A percentile compares a stretch with the other conserved stretches of the same genome.
These are phyloP conservation scores for Papilio demoleus DNA, from an alignment of 2,888 invertebrate species.

Conservation along the genomic window DNA sequence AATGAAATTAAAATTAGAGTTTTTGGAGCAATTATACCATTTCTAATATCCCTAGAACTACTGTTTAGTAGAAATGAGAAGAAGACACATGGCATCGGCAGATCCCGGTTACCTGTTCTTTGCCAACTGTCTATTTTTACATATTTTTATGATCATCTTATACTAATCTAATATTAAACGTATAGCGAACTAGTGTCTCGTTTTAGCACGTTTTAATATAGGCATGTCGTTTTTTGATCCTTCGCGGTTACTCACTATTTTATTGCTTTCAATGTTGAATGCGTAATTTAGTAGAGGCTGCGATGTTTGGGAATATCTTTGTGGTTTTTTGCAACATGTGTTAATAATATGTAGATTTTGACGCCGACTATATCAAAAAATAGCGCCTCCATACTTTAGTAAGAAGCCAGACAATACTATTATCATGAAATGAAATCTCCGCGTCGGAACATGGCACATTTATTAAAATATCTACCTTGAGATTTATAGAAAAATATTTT, in stretches of 20 bases:
- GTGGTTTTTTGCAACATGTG: constrained; percentile 23
- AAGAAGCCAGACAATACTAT: constrained; percentile 4
- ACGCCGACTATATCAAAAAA: neutral
- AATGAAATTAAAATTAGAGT: neutral
- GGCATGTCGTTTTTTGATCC: constrained; percentile 19
- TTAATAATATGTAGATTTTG: constrained; percentile 38
- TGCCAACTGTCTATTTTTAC: constrained; percentile 40
- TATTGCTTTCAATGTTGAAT: constrained; percentile 25
- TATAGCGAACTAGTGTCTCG: constrained; percentile 12
- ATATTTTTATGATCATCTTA: constrained; percentile 32
- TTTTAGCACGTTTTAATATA: constrained; percentile 33
- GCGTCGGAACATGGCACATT: neutral
- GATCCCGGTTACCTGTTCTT: constrained; percentile 35
- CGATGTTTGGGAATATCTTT: constrained; percentile 10
- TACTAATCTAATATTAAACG: constrained; percentile 32
- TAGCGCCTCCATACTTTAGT: neutral
- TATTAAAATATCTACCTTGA: neutral
- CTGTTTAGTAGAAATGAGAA: constrained; percentile 39
- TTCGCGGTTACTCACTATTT: constrained; percentile 26
- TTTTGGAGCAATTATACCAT: neutral
- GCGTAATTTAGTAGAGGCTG: constrained; percentile 38
- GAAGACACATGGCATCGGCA: constrained; percentile 36
- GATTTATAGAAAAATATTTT: neutral
- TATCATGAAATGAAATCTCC: neutral
- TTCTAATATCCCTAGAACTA: constrained; percentile 24